Conservation (phyloP, 1,140 invertebrate genomes). For the Solen grandis region DNA sequence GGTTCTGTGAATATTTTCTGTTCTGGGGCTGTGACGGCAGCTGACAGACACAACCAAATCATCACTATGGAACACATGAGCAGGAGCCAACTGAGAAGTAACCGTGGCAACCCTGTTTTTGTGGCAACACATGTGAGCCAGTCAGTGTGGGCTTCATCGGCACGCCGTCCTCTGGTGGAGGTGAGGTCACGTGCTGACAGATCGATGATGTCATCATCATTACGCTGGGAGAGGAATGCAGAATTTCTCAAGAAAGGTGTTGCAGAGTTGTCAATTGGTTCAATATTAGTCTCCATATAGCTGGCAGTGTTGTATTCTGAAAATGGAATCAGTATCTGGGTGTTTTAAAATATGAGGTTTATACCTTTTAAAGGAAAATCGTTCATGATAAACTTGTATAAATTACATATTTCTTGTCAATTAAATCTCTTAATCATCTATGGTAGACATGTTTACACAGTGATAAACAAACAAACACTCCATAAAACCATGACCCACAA, state of each 20-base stretch:
- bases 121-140: constrained; percentile 83
- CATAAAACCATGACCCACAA: too few relatives aligned
- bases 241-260: constrained; percentile 69
- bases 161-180: constrained; percentile 9
- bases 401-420: too few relatives aligned
- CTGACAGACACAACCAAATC: constrained; percentile 82
- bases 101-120: constrained; percentile 83
- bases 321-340: too few relatives aligned
- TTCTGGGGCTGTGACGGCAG: constrained; percentile 77
- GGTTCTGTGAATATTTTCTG: constrained; percentile 60
- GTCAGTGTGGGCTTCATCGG: constrained; percentile 64
- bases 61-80: constrained; percentile 81
- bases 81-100: constrained; percentile 81
- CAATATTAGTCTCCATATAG: constrained; percentile 72
- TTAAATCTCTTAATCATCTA: too few relatives aligned
- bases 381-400: too few relatives aligned
- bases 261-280: constrained; percentile 70
- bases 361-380: too few relatives aligned
- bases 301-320: constrained; percentile 68
- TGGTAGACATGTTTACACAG: too few relatives aligned
- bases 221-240: constrained; percentile 61
- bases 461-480: too few relatives aligned
- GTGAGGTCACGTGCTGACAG: constrained; percentile 51
- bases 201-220: constrained; percentile 54
- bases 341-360: too few relatives aligned